Base-by-base conservation (phyloP, 2,888 invertebrate species). In the Nephrotoma flavescens region DNA sequence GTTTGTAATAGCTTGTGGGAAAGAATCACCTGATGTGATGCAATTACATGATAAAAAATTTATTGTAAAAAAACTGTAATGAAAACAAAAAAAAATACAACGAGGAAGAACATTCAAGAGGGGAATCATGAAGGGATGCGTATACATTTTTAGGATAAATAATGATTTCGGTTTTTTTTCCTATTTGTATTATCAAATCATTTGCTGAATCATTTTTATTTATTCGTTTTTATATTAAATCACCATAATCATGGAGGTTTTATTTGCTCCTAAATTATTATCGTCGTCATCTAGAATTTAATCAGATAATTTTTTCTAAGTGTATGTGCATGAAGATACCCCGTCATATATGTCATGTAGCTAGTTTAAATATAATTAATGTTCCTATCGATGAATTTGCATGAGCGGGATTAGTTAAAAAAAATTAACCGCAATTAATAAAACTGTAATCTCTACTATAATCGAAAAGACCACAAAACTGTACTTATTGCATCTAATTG, bases 21-120 rank as follows among this genome's bases (percentile, higher is more conserved):
- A 84, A 41, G 84, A 84, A 84, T 84, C 84, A 84, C 84, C 84
- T 84, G 84, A 84, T 84, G 84, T 84, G 84, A 84, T 84, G 84
- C 84, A 84, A 84, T 84, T 42, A 84, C 71, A 71, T 31, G 71
- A 71, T 71, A 71, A 71, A 71, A 71, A 71, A 71, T 71, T 71
- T 71, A 31, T 71, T 71, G 31, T 31, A 9, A 19, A 71, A 71
- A 71, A 31, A 31, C 9, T 71, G 71, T 71, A 71, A 31, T 9
- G 71, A 71, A 71, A 57, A 57, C 52, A 57, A 57, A 71, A 71
- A 19, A 31, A 31, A 31, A 31, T 31, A 31, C 31, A 31, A 31
- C 31, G 9, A 71, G 31, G 71, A 71, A 31, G 71, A 71, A 71
- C 9, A 31, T 71, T 71, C 71, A 31, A 71, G 71, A 71, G 71